Percentiles rank a stretch among this genome's conserved stretches.
Evolutionary conservation across 1,140 invertebrate genomes (phyloP).

Genomic region (Holcopasites calliopsidis): DNA sequence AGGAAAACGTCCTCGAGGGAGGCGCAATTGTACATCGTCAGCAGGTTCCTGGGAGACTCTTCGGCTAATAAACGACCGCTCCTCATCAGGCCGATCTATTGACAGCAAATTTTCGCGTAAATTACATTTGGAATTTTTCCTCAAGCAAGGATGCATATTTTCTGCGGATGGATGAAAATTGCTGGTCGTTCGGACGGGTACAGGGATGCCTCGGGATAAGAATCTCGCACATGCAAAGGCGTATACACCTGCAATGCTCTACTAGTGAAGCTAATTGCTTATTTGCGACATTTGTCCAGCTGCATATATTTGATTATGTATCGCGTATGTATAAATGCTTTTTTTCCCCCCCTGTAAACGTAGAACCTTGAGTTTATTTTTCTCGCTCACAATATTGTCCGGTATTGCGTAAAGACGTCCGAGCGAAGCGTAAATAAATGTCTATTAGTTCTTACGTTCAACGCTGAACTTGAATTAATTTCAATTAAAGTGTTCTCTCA

Average conservation of each 20-base stretch:
- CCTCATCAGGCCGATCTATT: slow-evolving; percentile 95
- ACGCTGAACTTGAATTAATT: too few relatives aligned
- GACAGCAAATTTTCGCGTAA: not conserved
- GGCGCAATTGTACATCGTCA: slow-evolving; percentile 90
- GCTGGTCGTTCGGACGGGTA: too few relatives aligned
- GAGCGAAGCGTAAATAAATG: not conserved
- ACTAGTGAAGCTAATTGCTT: not conserved
- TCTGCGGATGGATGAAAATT: too few relatives aligned
- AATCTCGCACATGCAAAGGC: too few relatives aligned
- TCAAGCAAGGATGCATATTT: too few relatives aligned
- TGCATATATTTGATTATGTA: not conserved
- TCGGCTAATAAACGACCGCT: slow-evolving; percentile 94
- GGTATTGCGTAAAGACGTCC: not conserved
- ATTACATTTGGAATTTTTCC: not conserved
- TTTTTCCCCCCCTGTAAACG: not conserved
- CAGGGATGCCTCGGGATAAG: too few relatives aligned
- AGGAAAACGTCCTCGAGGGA: slow-evolving; percentile 97
- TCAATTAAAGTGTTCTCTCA: too few relatives aligned
- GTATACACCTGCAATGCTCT: too few relatives aligned
- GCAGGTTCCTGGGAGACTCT: slow-evolving; percentile 91
- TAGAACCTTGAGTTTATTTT: not conserved
- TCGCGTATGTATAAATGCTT: not conserved
- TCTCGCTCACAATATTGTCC: too few relatives aligned
- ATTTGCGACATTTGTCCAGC: not conserved
- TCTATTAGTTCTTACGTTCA: too few relatives aligned